Base-by-base conservation (phyloP, 2,113 vertebrate genomes). In the Synchiropus splendidus region DNA sequence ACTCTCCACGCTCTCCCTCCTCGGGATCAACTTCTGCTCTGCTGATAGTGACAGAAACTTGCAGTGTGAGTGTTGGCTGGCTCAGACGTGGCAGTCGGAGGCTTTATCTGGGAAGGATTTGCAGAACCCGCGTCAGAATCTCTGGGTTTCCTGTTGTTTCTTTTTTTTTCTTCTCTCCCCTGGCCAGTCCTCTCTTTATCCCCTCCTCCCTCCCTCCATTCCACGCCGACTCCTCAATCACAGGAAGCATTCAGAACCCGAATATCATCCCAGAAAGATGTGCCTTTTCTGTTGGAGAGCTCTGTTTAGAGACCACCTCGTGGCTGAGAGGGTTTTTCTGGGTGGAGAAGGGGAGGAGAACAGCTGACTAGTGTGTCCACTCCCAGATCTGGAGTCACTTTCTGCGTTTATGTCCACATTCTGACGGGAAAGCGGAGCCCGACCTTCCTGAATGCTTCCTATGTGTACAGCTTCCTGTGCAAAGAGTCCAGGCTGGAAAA, bases 401-500 rank as follows among this genome's bases (percentile, higher is more conserved):
- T 57, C 60, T 45, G 45, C 35, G 50, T 53, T 41, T 60, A 27
- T 35, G 45, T 42, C 49, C 61, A 66, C 61, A 76, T 44, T 55
- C 43, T n/a, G 53, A 82, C 61, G 80, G 82, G 82, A 80, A 81
- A 77, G 76, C 72, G 58, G 73, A 54, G 65, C 78, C 64, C 68
- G 69, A 76, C 71, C 79, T 80, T 81, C 77, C 81, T 83, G 80
- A 83, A 81, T 77, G 83, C 78, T 81, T 65, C 78, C 81, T 75
- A 80, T 83, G 75, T 84, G 76, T 81, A 83, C 75, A 75, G 77
- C 83, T 85, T 86, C 85, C 83, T 87, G 83, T 82, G 67, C 78
- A 79, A 64, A 79, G 77, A 75, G 76, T 63, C 78, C 58, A 37
- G 78, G 79, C 78, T 80, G 42, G 60, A 85, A 85, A 86, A 86